Percentiles rank a stretch among this genome's conserved stretches.
Evolutionary conservation across 2,113 vertebrate species (phyloP).

Genomic region (Gorsachius goisagi): DNA sequence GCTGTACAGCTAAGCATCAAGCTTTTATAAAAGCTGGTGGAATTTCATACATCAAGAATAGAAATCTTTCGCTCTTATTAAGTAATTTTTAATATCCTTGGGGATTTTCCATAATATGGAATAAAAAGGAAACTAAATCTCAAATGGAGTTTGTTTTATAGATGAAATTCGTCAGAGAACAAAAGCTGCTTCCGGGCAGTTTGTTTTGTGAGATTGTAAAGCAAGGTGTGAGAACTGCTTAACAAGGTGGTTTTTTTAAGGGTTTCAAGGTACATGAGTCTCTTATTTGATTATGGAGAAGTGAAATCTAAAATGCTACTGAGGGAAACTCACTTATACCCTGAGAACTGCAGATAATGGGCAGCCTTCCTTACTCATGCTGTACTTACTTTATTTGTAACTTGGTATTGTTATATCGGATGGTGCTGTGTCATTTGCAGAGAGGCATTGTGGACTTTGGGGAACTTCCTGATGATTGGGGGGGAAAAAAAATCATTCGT

Average conservation of each 20-base stretch:
- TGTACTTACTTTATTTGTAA: not conserved
- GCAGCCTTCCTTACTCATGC: not conserved
- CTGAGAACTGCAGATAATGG: not conserved
- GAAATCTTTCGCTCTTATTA: not conserved
- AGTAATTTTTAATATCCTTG: not conserved
- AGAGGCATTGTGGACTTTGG: not conserved
- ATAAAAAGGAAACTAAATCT: not conserved
- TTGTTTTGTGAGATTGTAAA: not conserved
- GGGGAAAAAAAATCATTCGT: not conserved
- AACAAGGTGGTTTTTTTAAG: not conserved
- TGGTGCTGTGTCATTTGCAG: not conserved
- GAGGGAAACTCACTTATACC: not conserved
- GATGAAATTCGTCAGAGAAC: not conserved
- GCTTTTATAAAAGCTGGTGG: not conserved
- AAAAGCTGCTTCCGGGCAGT: not conserved
- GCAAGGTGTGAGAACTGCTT: not conserved
- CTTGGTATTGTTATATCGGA: not conserved
- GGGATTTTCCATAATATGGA: not conserved
- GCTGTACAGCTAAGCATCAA: not conserved
- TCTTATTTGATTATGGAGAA: not conserved
- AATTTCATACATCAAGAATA: not conserved
- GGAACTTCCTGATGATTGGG: not conserved
- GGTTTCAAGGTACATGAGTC: not conserved
- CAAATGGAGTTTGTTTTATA: not conserved
- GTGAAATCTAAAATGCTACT: not conserved